These are phyloP conservation scores for Ceriagrion tenellum DNA, from an alignment of 2,888 invertebrate genomes.

Conservation along the genomic window DNA sequence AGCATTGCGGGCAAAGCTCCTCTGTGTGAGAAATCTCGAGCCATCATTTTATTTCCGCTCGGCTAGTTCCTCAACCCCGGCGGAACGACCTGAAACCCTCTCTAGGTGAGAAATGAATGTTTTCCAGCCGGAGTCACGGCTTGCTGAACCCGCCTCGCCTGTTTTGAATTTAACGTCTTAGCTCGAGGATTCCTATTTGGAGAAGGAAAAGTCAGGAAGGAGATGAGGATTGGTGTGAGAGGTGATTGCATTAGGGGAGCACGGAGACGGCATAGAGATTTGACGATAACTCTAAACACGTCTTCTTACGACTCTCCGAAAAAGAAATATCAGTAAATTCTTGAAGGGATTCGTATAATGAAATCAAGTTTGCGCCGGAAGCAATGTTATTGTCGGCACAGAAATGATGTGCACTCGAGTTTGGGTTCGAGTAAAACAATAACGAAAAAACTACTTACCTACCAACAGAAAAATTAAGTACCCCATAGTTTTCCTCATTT, in stretches of 20 bases:
- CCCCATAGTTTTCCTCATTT: too few species aligned
- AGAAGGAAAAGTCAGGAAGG: neutral
- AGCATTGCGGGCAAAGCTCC: neutral
- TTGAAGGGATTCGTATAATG: too few species aligned
- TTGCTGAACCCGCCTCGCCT: constrained; percentile 26
- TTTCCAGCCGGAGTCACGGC: constrained; percentile 45
- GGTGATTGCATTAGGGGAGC: neutral
- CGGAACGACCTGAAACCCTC: constrained; percentile 22
- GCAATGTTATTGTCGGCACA: too few species aligned
- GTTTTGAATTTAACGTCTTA: constrained; percentile 31
- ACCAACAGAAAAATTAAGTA: too few species aligned
- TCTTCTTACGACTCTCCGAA: neutral
- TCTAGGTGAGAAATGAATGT: constrained; percentile 25
- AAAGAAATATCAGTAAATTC: too few species aligned
- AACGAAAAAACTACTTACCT: too few species aligned
- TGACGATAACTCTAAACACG: neutral
- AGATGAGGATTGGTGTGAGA: neutral
- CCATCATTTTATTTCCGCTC: constrained; percentile 46
- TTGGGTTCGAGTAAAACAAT: too few species aligned
- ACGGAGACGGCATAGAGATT: neutral
- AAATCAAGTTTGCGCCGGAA: too few species aligned
- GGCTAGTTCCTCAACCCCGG: constrained; percentile 25
- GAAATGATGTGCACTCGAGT: too few species aligned
- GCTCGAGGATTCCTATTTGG: neutral
- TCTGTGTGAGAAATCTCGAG: constrained; percentile 9